These are phyloP conservation scores for Sebastes iracundus DNA, from an alignment of 2,797 vertebrate species.

Conservation along the genomic window DNA sequence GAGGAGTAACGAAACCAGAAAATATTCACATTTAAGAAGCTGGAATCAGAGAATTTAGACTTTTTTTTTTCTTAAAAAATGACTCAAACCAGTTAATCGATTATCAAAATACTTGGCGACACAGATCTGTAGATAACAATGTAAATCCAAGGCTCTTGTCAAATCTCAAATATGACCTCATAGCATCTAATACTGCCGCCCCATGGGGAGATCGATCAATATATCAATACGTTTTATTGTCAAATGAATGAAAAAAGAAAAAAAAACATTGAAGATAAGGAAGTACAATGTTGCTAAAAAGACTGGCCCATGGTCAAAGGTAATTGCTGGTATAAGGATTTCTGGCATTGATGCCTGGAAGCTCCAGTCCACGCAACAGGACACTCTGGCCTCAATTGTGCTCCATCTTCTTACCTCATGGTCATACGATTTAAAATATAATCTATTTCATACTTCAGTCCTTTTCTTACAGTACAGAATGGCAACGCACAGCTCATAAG, in stretches of 20 bases:
- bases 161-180: background rate
- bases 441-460: background rate
- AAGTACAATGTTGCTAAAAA: background rate
- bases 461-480: background rate
- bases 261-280: too few relatives aligned
- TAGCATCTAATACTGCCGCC: background rate
- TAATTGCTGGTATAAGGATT: background rate
- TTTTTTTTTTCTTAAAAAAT: too few relatives aligned
- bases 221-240: background rate
- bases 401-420: too few relatives aligned
- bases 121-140: background rate
- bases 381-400: too few relatives aligned
- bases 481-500: background rate
- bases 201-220: background rate
- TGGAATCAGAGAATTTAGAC: too few relatives aligned
- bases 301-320: background rate
- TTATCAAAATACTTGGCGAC: too few relatives aligned
- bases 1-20: too few relatives aligned
- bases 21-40: too few relatives aligned
- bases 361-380: background rate
- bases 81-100: fast-evolving
- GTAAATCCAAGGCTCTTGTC: background rate
- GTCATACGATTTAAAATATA: background rate
- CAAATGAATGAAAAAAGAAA: background rate
- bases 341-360: background rate